Percentiles rank a stretch among this genome's conserved stretches.
Evolutionary conservation across 2,888 invertebrate genomes (phyloP).

Genomic region (Acheta domesticus): DNA sequence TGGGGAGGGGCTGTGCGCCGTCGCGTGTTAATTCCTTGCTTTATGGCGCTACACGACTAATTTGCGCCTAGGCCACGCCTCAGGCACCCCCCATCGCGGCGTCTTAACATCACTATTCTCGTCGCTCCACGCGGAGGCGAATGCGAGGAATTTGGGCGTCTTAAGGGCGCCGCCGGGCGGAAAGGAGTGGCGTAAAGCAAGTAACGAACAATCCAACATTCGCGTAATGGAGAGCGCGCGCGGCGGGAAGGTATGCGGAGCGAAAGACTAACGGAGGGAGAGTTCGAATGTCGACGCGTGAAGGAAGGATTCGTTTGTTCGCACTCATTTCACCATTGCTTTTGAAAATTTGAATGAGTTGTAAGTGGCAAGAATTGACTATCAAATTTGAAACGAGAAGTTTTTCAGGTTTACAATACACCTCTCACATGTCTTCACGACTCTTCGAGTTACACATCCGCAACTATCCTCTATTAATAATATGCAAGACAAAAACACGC

Average conservation of each 20-base stretch:
- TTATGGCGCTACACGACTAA: slow-evolving; percentile 18
- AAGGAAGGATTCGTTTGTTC: too few relatives aligned
- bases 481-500: too few relatives aligned
- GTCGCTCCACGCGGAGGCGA: background rate
- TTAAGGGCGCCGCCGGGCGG: background rate
- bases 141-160: background rate
- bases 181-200: background rate
- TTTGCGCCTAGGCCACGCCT: background rate
- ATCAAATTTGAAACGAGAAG: too few relatives aligned
- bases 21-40: slow-evolving; percentile 18
- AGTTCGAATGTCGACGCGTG: too few relatives aligned
- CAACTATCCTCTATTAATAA: too few relatives aligned
- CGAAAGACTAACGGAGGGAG: too few relatives aligned
- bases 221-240: background rate
- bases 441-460: too few relatives aligned
- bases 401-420: too few relatives aligned
- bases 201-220: background rate
- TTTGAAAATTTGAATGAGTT: too few relatives aligned
- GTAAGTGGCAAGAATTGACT: too few relatives aligned
- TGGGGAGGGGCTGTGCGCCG: background rate
- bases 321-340: too few relatives aligned
- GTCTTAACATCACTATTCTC: slow-evolving; percentile 10
- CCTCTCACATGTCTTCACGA: too few relatives aligned
- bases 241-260: background rate
- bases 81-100: background rate